Base-by-base conservation (phyloP, 2,888 invertebrate species). In the Alloscopus bannaensis region DNA sequence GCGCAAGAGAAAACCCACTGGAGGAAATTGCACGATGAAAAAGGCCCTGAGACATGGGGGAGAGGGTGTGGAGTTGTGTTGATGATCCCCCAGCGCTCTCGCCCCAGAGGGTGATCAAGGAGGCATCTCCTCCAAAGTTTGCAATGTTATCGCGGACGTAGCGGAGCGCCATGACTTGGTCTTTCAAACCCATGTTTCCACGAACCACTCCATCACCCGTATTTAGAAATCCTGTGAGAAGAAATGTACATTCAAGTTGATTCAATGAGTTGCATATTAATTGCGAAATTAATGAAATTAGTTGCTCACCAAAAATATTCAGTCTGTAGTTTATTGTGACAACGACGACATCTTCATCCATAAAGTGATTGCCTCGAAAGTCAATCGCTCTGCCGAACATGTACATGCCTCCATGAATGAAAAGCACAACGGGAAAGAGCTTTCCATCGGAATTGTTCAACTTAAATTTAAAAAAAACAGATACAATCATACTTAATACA, bases 1-100 rank as follows among this genome's bases (percentile, higher is more conserved):
- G 83, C 31, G 80, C 81, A 18, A 85, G 45, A 24, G 83, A 76
- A 42, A 80, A 79, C 6, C 83, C 84, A 69, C 80, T 80, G 80
- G 83, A 79, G 0, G 82, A 79, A 6, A 84, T 80, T 0, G 80
- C 84, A 16, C 81, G 60, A 28, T 82, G 80, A 47, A 84, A 84
- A 8, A 84, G 29, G 22, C 84, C 84, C 47, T 80, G 65, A 0
- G 81, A 81, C 79, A 81, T 79, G 24, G 70, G 70, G 16, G 79
- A 80, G 11, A 81, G 24, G 2, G 70, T 70, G 28, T 81, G 81
- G 4, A 81, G 52, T 16, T 81, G 81, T 4, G 66, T 62, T 26
- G 79, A 79, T 6, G 80, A 71, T 22, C 76, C 79, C 18, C 77
- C 78, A 1, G 78, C 70, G 42, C 31, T 62, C 16, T 65, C 70